phyloP scores from a whole-genome alignment of 2,888 invertebrate species.

The Melipona beecheii region DNA sequence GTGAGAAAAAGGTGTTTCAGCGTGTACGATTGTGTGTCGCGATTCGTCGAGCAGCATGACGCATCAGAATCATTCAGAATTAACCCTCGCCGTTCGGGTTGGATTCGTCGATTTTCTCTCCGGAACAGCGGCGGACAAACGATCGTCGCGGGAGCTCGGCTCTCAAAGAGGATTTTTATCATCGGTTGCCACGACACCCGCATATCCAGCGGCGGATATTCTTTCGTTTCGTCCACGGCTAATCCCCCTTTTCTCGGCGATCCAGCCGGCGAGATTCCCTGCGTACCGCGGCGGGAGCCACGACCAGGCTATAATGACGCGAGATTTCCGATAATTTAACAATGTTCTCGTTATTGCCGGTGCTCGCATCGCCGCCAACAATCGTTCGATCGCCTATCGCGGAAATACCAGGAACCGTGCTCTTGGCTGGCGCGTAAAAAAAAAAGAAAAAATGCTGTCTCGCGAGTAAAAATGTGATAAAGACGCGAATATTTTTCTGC shows the following conservation, averaged over 20 bases:
- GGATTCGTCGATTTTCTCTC: slow-evolving; percentile 15
- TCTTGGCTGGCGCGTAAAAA: neutral
- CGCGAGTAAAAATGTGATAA: neutral
- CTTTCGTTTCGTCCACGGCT: slow-evolving; percentile 48
- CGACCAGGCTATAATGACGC: slow-evolving; percentile 51
- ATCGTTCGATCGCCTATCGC: slow-evolving; percentile 47
- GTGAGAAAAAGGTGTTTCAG: too few species aligned
- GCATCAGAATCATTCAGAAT: slow-evolving; percentile 17
- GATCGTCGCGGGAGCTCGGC: slow-evolving; percentile 12
- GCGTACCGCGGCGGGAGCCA: slow-evolving; percentile 62
- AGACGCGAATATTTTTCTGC: too few species aligned
- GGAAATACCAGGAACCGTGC: slow-evolving; percentile 42
- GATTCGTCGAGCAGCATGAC: slow-evolving; percentile 10
- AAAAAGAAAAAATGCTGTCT: neutral
- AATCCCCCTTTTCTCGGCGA: slow-evolving; percentile 51
- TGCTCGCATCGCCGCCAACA: slow-evolving; percentile 32
- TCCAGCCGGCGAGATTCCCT: slow-evolving; percentile 63
- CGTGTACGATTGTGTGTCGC: too few species aligned
- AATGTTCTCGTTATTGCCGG: slow-evolving; percentile 70
- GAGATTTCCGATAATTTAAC: slow-evolving; percentile 72
- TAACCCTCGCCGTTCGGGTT: slow-evolving; percentile 13
- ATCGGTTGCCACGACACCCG: slow-evolving; percentile 50
- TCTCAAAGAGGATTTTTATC: slow-evolving; percentile 30
- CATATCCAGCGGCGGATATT: slow-evolving; percentile 47
- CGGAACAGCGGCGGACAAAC: neutral